A percentile compares a stretch with the other conserved stretches of the same genome.
Conservation (phyloP, 1,140 invertebrate genomes). For the Procambarus virginalis region DNA sequence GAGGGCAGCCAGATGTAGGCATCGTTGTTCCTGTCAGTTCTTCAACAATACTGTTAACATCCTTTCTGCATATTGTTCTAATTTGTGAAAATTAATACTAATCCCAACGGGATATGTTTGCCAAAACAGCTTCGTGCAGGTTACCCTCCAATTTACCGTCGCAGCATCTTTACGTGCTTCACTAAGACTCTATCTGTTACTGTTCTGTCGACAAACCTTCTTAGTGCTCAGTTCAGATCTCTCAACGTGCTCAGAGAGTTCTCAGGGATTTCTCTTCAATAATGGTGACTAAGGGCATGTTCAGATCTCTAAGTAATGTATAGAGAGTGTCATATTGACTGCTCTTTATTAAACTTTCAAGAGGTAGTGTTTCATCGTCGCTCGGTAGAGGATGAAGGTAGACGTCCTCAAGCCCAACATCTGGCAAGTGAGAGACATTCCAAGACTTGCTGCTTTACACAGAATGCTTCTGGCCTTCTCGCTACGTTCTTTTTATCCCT, state of each 20-base stretch:
- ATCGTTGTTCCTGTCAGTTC: constrained; percentile 1
- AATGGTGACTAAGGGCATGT: background rate
- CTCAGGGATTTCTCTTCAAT: background rate
- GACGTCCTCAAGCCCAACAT: background rate
- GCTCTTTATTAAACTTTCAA: background rate
- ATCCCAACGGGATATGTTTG: background rate
- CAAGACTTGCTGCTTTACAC: background rate
- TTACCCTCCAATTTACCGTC: background rate
- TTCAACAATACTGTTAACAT: background rate
- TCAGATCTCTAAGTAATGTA: background rate
- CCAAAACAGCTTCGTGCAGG: background rate
- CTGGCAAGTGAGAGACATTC: constrained; percentile 2
- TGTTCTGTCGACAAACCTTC: background rate
- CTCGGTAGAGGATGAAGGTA: constrained; percentile 1
- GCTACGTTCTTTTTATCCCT: background rate
- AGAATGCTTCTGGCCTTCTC: background rate
- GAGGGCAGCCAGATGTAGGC: background rate
- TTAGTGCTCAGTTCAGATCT: background rate
- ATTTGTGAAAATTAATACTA: background rate
- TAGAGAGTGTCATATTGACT: background rate
- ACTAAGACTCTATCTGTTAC: background rate
- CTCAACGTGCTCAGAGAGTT: background rate
- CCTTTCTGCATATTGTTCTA: background rate
- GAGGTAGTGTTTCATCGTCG: background rate
- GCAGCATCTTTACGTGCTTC: background rate